Conservation (phyloP, 2,797 vertebrate species). For the Coregonus sp. region DNA sequence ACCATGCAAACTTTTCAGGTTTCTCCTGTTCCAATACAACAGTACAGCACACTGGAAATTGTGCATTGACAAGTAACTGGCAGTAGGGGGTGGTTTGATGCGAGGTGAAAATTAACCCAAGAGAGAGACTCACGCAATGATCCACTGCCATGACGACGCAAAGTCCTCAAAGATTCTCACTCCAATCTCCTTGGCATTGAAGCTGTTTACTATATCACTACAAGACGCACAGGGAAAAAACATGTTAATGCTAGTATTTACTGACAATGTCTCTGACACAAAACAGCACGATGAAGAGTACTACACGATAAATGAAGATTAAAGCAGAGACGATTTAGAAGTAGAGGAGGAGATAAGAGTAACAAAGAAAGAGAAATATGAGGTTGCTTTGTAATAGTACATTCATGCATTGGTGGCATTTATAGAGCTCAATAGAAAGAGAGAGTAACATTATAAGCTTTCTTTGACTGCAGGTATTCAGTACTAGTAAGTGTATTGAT, state of each 20-base stretch:
- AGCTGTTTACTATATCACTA: conserved; percentile 70
- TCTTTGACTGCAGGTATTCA: background rate
- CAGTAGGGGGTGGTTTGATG: background rate
- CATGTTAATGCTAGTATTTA: background rate
- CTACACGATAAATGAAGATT: background rate
- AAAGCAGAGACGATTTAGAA: no score
- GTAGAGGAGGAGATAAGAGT: background rate
- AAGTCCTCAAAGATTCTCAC: conserved; percentile 89
- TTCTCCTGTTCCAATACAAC: background rate
- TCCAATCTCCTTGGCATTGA: conserved; percentile 75
- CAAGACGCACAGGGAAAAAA: conserved; percentile 20
- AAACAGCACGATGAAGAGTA: background rate
- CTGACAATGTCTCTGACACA: background rate
- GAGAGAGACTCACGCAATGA: conserved; percentile 82
- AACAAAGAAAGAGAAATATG: background rate
- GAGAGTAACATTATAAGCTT: background rate
- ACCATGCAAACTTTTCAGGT: background rate
- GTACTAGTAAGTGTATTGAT: background rate
- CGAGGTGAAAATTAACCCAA: background rate
- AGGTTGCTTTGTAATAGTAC: background rate
- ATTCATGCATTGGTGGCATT: background rate
- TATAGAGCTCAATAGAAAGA: background rate
- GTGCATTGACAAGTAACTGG: background rate
- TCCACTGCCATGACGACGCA: conserved; percentile 87
- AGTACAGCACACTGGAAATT: background rate